These are phyloP conservation scores for Dasyprocta punctata DNA, from an alignment of 2,113 vertebrate genomes.

Conservation along the genomic window DNA sequence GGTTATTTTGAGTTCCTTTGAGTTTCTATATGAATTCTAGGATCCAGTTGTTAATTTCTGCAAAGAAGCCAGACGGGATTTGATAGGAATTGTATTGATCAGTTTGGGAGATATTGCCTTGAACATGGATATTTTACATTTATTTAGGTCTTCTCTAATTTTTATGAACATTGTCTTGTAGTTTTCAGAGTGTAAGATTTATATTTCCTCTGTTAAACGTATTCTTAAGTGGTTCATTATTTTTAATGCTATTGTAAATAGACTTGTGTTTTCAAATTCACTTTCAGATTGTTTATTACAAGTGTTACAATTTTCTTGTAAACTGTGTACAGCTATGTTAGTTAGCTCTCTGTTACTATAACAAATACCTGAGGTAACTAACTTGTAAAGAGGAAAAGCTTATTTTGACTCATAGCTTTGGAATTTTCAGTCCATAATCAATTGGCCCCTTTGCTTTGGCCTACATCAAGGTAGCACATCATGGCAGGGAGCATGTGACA, in stretches of 20 bases:
- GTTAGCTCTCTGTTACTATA: not conserved
- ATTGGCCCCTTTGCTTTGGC: not conserved
- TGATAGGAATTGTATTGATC: not conserved
- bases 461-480: not conserved
- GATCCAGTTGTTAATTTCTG: slow-evolving; percentile 23
- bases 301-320: slow-evolving; percentile 9
- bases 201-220: slow-evolving; percentile 7
- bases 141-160: slow-evolving; percentile 30
- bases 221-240: slow-evolving; percentile 39
- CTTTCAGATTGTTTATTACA: slow-evolving; percentile 34
- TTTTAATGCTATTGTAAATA: slow-evolving; percentile 28
- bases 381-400: not conserved
- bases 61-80: slow-evolving; percentile 23
- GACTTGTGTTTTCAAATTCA: slow-evolving; percentile 20
- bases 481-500: not conserved
- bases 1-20: not conserved
- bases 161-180: slow-evolving; percentile 24
- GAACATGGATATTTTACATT: not conserved
- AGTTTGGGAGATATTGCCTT: not conserved
- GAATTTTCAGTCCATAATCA: too few species aligned
- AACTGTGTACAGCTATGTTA: not conserved
- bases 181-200: slow-evolving; percentile 31
- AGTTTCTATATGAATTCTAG: slow-evolving; percentile 1
- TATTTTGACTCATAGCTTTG: not conserved
- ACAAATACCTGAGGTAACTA: not conserved